Base-by-base conservation (phyloP, 1,140 invertebrate species). In the Battus philenor region DNA sequence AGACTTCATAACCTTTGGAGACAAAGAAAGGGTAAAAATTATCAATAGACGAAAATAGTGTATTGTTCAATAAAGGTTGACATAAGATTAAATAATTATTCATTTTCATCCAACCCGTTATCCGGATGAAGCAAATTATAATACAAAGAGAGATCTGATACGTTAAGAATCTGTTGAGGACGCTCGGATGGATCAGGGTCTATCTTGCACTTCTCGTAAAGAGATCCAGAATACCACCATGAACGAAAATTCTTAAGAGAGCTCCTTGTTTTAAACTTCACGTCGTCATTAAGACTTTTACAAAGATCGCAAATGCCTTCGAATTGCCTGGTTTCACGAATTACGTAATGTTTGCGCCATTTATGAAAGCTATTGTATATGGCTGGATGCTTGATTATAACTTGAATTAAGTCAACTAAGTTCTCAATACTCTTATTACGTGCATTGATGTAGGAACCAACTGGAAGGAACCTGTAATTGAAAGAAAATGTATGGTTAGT, bases 391-490 rank as follows among this genome's bases (percentile, higher is more conserved):
- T 52, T 55, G 1, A 78, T 68, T 1, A 52, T 59, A 22, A 73
- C 61, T 6, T 63, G 41, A 2, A 83, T 49, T 11, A 55, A 44
- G 1, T 58, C 57, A 0, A 63, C 65, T 8, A 86, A 41, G 12
- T 59, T 48, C 6, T 68, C 54, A 9, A 54, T 31, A 4, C 50
- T 32, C 3, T 39, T 51, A 2, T 47, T 16, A 0, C 45, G 33
- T 3, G 55, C 56, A 22, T 77, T 68, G 6, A 86, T 65, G 30
- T 83, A 86, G 0, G 79, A 79, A 0, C 58, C 64, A 4, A 62
- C 54, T 13, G 85, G 85, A 7, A 86, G 64, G 41, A 81, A 85
- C 29, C 78, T 82, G 64, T 3, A 65, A 63, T n/a, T n/a, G n/a
- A n/a, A n/a, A n/a, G n/a, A n/a, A n/a, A n/a, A n/a, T n/a, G n/a